Conservation (phyloP, 37 sponge, comb jelly and placozoan genomes). For the Haliclona indistincta region DNA sequence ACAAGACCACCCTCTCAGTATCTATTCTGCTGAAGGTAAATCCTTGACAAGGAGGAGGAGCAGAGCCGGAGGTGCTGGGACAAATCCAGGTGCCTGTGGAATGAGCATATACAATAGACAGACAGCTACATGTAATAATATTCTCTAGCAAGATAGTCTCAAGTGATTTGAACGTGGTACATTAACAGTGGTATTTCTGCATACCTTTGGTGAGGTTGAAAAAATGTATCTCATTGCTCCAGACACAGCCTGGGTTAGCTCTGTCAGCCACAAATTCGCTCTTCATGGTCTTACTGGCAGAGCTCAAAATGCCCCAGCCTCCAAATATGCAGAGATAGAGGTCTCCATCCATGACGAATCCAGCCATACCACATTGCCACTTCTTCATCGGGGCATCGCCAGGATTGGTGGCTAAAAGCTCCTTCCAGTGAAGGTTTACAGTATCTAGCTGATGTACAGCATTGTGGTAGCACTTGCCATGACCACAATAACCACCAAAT, state of each 20-base stretch:
- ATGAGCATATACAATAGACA: too few relatives aligned
- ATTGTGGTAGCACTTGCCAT: conserved; percentile 6
- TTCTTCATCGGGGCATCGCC: conserved; percentile 7
- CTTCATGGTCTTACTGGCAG: neutral
- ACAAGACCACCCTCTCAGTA: neutral
- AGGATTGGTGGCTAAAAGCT: neutral
- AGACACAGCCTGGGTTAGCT: neutral
- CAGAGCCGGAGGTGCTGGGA: neutral
- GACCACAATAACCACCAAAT: conserved; percentile 7
- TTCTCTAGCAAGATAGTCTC: neutral
- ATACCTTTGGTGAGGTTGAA: conserved; percentile 9
- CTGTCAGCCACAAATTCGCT: conserved; percentile 9
- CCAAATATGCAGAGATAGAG: conserved; percentile 1
- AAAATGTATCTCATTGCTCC: conserved; percentile 11
- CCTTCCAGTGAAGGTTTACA: neutral
- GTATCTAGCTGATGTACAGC: conserved; percentile 6
- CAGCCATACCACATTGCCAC: conserved; percentile 11
- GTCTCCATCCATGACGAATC: neutral
- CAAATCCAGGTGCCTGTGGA: neutral
- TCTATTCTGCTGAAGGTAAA: neutral
- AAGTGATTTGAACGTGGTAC: neutral
- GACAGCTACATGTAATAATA: neutral
- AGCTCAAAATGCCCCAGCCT: neutral
- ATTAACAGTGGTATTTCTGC: neutral
- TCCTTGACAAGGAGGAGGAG: conserved; percentile 8